Conservation (phyloP, 2,113 vertebrate species). For the Monopterus albus region DNA sequence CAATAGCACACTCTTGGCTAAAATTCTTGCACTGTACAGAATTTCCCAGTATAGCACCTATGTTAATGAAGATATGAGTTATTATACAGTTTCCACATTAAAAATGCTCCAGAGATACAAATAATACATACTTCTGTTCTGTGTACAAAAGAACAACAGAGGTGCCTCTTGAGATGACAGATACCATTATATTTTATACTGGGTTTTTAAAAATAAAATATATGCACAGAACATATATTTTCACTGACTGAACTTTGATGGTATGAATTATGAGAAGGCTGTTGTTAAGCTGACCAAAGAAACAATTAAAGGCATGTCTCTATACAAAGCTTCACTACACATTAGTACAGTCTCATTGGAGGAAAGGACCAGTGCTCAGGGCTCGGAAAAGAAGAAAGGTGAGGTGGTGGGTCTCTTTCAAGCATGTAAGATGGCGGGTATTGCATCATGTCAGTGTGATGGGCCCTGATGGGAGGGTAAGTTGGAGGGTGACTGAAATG, state of each 20-base stretch:
- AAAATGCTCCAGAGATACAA: slow-evolving; percentile 33
- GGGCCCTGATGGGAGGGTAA: slow-evolving; percentile 22
- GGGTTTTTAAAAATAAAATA: slow-evolving; percentile 20
- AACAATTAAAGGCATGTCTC: background rate
- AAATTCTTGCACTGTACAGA: slow-evolving; percentile 6
- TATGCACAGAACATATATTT: slow-evolving; percentile 6
- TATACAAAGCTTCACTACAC: slow-evolving; percentile 5
- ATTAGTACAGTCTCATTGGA: slow-evolving; percentile 86
- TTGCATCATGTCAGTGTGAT: slow-evolving; percentile 59
- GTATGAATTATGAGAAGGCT: background rate
- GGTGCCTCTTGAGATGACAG: background rate
- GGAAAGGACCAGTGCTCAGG: slow-evolving; percentile 84
- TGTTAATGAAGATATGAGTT: slow-evolving; percentile 1
- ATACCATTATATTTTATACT: slow-evolving; percentile 14
- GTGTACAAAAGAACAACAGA: slow-evolving; percentile 11
- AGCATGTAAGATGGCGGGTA: slow-evolving; percentile 73
- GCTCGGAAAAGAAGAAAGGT: slow-evolving; percentile 63
- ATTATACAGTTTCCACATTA: slow-evolving; percentile 42
- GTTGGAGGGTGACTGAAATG: slow-evolving; percentile 33
- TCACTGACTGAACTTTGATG: slow-evolving; percentile 15
- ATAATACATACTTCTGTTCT: slow-evolving; percentile 45
- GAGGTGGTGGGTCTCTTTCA: slow-evolving; percentile 59
- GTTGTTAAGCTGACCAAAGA: background rate
- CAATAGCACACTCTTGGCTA: slow-evolving; percentile 8
- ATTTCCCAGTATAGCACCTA: background rate